Percentiles rank a stretch among this genome's conserved stretches.
Conservation (phyloP, 2,888 invertebrate species). For the Geophilus truncorum region DNA sequence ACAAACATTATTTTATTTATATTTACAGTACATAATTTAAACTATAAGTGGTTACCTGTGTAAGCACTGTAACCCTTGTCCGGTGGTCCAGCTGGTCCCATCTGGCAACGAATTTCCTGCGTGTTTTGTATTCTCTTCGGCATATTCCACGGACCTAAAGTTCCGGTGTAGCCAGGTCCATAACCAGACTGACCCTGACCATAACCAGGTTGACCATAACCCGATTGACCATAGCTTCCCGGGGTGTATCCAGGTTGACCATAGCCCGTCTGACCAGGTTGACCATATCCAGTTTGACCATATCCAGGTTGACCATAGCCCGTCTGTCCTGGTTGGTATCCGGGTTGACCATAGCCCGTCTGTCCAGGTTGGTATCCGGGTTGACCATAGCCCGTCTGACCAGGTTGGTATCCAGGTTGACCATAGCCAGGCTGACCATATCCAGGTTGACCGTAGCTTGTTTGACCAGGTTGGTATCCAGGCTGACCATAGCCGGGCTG, state of each 20-base stretch:
- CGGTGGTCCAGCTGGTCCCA: constrained; percentile 36
- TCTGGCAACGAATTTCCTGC: constrained; percentile 34
- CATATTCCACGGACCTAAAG: neutral
- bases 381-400: constrained; percentile 28
- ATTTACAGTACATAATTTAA: too few relatives aligned
- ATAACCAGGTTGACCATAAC: neutral
- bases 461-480: neutral
- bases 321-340: constrained; percentile 23
- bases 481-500: constrained; percentile 33
- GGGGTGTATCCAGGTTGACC: constrained; percentile 34
- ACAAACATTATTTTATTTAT: neutral
- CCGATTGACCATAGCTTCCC: constrained; percentile 22
- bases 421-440: constrained; percentile 28
- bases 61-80: neutral
- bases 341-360: constrained; percentile 25
- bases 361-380: constrained; percentile 18
- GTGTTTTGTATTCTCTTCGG: neutral
- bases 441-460: constrained; percentile 29
- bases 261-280: constrained; percentile 27
- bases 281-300: neutral
- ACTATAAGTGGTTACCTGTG: neutral
- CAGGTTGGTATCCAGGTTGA: constrained; percentile 14
- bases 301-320: constrained; percentile 29
- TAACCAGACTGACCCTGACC: neutral
- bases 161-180: constrained; percentile 18